phyloP scores from a whole-genome alignment of 2,797 vertebrate species.

The Dicrostonyx torquatus region DNA sequence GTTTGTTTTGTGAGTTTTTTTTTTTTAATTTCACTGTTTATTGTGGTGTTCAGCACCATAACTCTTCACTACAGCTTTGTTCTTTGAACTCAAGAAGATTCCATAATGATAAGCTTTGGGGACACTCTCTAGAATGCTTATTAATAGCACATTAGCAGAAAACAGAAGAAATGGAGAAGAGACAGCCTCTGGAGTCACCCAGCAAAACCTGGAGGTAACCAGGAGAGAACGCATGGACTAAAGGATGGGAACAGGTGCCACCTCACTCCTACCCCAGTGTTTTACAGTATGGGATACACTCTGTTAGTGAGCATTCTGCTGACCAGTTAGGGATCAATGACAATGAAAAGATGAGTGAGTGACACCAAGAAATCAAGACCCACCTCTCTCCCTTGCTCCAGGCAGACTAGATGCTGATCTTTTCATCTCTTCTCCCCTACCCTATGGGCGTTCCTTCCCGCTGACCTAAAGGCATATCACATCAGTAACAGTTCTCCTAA shows the following conservation, averaged over 20 bases:
- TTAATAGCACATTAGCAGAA: neutral
- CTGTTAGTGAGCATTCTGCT: neutral
- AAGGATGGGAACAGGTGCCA: neutral
- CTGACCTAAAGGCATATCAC: neutral
- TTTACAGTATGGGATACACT: neutral
- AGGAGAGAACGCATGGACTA: neutral
- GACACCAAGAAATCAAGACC: neutral
- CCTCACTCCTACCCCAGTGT: neutral
- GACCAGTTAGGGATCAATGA: neutral
- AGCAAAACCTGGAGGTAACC: neutral
- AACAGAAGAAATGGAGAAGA: neutral
- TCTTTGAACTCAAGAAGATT: neutral
- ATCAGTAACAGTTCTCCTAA: neutral
- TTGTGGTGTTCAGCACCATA: neutral
- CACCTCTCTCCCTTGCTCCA: neutral
- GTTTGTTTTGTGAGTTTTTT: neutral
- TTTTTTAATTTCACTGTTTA: conserved; percentile 8
- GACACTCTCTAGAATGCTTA: neutral
- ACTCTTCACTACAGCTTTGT: neutral
- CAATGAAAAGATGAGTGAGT: neutral
- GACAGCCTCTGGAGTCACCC: neutral
- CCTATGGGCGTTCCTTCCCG: neutral
- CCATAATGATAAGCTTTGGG: conserved; percentile 22
- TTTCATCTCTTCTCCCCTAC: neutral
- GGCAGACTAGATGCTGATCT: neutral